phyloP scores from a whole-genome alignment of 2,888 invertebrate genomes.

The Galerucella calmariensis region DNA sequence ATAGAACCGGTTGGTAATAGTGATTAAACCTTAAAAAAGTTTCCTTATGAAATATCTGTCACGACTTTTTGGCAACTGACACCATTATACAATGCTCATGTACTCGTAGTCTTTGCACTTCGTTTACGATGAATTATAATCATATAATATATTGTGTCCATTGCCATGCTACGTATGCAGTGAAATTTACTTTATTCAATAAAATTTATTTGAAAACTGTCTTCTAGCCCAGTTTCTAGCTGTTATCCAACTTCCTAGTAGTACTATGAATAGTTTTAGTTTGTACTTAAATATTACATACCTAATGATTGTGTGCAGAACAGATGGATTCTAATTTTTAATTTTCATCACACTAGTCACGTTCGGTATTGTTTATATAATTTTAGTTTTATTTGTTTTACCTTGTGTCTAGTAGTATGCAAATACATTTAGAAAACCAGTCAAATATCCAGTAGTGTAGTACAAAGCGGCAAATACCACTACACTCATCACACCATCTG shows the following conservation, averaged over 20 bases:
- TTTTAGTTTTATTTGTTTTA: constrained; percentile 1
- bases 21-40: too few relatives aligned
- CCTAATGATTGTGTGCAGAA: neutral
- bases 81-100: too few relatives aligned
- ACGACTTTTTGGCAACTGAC: too few relatives aligned
- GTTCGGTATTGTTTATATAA: constrained; percentile 6
- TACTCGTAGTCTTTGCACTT: too few relatives aligned
- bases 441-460: neutral
- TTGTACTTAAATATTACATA: neutral
- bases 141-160: too few relatives aligned
- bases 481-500: too few relatives aligned
- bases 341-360: neutral
- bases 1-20: too few relatives aligned
- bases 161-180: too few relatives aligned
- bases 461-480: neutral
- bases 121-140: too few relatives aligned
- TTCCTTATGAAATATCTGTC: too few relatives aligned
- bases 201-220: neutral
- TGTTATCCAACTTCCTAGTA: neutral
- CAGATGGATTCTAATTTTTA: constrained; percentile 1
- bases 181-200: neutral
- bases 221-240: neutral
- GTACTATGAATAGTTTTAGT: neutral
- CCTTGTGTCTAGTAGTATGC: neutral
- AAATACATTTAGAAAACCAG: constrained; percentile 6